Evolutionary conservation across 2,113 vertebrate species (phyloP).

Genomic region (Calidris pygmaea): DNA sequence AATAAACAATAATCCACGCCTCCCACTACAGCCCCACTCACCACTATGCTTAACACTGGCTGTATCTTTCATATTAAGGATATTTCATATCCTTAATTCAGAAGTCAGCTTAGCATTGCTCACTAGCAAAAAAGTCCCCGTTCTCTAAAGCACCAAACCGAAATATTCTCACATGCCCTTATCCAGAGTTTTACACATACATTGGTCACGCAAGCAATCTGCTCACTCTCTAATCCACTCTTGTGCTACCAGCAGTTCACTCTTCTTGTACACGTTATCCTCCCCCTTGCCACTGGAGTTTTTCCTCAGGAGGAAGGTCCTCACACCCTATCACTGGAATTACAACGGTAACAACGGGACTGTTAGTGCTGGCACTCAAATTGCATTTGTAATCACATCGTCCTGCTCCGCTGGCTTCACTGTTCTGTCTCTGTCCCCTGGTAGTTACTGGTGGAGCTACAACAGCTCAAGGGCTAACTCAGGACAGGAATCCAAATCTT

Average conservation of each 20-base stretch:
- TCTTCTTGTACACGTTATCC: neutral
- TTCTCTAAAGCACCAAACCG: neutral
- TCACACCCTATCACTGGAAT: neutral
- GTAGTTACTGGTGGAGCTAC: neutral
- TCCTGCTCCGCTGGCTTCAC: neutral
- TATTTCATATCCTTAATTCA: neutral
- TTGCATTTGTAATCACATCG: neutral
- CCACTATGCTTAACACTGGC: neutral
- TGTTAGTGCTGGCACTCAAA: neutral
- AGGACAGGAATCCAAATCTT: neutral
- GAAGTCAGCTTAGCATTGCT: neutral
- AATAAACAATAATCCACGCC: neutral
- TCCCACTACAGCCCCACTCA: neutral
- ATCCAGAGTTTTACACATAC: neutral
- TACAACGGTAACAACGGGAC: rapidly evolving
- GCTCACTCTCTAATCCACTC: neutral
- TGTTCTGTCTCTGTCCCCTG: neutral
- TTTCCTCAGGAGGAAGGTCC: neutral
- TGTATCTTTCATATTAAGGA: neutral
- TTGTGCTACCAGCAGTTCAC: neutral
- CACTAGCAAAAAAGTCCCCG: neutral
- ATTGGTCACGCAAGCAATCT: neutral
- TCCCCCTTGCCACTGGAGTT: neutral
- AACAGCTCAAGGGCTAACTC: neutral
- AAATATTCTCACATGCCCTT: neutral